Evolutionary conservation across 2,797 vertebrate species (phyloP).

Genomic region (Pristis pectinata): DNA sequence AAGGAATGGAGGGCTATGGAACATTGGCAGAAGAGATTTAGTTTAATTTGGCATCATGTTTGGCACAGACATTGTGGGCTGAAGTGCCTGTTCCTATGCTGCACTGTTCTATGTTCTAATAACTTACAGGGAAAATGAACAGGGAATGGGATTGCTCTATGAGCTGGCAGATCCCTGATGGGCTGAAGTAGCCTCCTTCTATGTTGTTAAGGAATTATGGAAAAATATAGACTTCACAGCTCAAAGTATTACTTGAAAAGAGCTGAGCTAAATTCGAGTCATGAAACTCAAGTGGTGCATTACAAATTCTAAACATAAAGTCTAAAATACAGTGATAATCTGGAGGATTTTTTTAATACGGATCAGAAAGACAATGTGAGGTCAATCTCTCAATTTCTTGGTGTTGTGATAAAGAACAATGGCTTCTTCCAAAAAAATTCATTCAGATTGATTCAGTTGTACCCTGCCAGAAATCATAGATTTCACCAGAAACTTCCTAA

Average conservation of each 20-base stretch:
- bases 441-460: neutral
- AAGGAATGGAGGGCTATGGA: no score
- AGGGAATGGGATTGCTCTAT: no score
- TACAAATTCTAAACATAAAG: neutral
- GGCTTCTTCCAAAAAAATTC: neutral
- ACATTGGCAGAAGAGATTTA: no score
- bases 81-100: no score
- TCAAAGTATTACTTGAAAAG: neutral
- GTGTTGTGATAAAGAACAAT: neutral
- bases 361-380: neutral
- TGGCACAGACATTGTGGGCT: no score
- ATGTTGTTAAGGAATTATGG: no score
- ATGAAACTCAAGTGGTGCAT: neutral
- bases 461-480: neutral
- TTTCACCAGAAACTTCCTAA: neutral
- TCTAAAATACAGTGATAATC: neutral
- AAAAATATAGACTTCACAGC: neutral
- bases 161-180: no score
- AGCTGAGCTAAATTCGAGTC: neutral
- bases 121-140: no score
- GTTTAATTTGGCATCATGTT: no score
- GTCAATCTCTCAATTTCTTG: neutral
- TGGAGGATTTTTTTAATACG: neutral
- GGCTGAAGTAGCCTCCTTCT: no score
- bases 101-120: no score